Base-by-base conservation (phyloP, 2,797 vertebrate genomes). In the Megalops cyprinoides region DNA sequence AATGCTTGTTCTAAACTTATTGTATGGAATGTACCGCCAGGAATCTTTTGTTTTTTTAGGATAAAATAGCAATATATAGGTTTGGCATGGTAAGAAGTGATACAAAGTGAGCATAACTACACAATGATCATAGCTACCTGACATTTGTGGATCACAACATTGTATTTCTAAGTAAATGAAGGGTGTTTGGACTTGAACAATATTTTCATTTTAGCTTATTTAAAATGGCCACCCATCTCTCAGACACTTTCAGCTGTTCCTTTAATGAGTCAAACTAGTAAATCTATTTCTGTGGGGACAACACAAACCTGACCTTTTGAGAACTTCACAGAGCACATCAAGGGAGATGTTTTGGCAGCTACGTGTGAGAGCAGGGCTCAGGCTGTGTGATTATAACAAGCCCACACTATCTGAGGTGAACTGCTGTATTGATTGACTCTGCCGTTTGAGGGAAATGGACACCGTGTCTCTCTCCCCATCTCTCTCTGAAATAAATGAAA, bases 321-420 rank as follows among this genome's bases (percentile, higher is more conserved):
- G 65, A 79, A 39, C 37, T 23, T 79, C 65, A 56, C 67, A 79
- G 49, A 79, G 71, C 37, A 56, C 39, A 74, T 56, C 51, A 56
- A 74, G 67, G 55, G 37, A 73, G 49, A 44, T 56, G 18, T 28
- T 39, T 71, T 73, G 53, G 31, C 39, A n/a, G 4, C 37, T 71
- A 1, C n/a, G 62, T 67, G 39, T 44, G 67, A 39, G 67, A 71
- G 23, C 39, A 44, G 67, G 67, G 15, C 23, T 20, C 8, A 71
- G 20, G 6, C 67, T n/a, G 18, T 42, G 34, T 6, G 65, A n/a
- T 71, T 23, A 44, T 71, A 42, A 71, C 67, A 44, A 44, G 5
- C 20, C 1, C 39, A 3, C 20, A 44, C 39, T 37, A 71, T 42
- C 67, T 71, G 67, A 71, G 39, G 23, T 71, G 37, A 44, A 44